Evolutionary conservation across 2,797 vertebrate species (phyloP), one percentile per base, ranked within the genome.

Genomic region (Gymnopithys bicolor): DNA sequence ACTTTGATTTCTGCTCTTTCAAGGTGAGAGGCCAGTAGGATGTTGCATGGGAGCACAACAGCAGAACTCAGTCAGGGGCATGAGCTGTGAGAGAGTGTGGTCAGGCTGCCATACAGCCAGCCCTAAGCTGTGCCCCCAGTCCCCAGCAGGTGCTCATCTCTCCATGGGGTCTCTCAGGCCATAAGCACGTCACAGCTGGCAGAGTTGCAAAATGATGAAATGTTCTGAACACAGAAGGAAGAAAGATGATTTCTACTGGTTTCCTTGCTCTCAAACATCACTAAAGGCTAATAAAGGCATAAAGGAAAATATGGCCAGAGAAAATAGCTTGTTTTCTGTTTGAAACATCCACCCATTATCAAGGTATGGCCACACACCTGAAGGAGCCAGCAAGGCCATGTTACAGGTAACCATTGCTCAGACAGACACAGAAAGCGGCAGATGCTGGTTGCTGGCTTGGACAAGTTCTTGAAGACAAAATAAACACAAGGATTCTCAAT

Each of bases 61-160:
- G 23, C 25, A 58, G 62, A 86, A 53, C 46, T 80, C 2, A 1
- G 27, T 62, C 33, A 66, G 69, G 19, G 41, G 19, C 24, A 19
- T 24, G n/a, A 77, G 5, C 22, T 35, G 13, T 9, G 33, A 49
- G 35, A 52, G 7, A 68, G 10, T 7, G 71, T 1, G 1, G 6
- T 11, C 51, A 64, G 25, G 11, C 5, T 2, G 6, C 16, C 1
- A 7, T 49, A 6, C 19, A 60, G 28, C 43, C 71, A 76, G 33
- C 13, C 18, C 21, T 56, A 3, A 2, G 37, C 43, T 0, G 0
- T 21, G 22, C 33, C 11, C 35, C 52, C 3, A 0, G 24, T 45
- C 14, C 30, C 27, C 67, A 76, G n/a, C 7, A 76, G 21, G 43
- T 43, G 7, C 37, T 78, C 11, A 5, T 71, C 21, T 58, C 67